Base-by-base conservation (phyloP, 2,888 invertebrate genomes). In the Chrysotoxum bicinctum region DNA sequence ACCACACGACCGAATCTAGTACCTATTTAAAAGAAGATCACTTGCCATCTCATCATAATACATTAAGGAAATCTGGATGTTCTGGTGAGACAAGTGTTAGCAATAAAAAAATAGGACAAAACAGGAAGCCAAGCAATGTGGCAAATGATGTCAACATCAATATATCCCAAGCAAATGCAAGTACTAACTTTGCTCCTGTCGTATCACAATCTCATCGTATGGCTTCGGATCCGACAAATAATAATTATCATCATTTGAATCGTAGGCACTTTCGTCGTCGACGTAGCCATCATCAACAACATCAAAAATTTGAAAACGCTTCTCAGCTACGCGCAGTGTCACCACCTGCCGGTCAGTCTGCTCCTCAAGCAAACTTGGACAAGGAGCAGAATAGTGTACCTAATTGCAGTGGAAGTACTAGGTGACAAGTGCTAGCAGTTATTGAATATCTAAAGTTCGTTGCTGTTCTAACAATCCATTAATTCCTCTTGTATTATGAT, bases 211-310 rank as follows among this genome's bases (percentile, higher is more conserved):
- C 90, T 14, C 91, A 90, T 32, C 89, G 90, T 8, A 76, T 89
- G 4, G 66, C 87, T 60, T 88, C 89, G 8, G 91, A 91, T 86
- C 90, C 91, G 23, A 89, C 90, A 16, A 91, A 91, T 74, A 91
- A 91, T 74, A 91, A 91, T 79, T 90, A 91, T 86, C 89, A 91
- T 87, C 90, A 91, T 40, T 88, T 89, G 9, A 90, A 91, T 12
- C 89, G 90, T 26, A 90, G 91, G 37, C 90, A 91, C 87, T 87
- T 88, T 62, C 87, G 89, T 23, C 89, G 89, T n/a, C 88, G 89
- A 3, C 62, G 62, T 6, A 75, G 87, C 12, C 88, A 88, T 12
- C 89, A 90, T 75, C 89, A 89, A n/a, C 88, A 90, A 60, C 90
- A 90, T 80, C 88, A 88, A 0, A 89, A 90, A 43, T 89, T 89